A percentile compares a stretch with the other conserved stretches of the same genome.
phyloP scores from a whole-genome alignment of 2,113 vertebrate species.

The Gnathonemus echidnorhynchus region DNA sequence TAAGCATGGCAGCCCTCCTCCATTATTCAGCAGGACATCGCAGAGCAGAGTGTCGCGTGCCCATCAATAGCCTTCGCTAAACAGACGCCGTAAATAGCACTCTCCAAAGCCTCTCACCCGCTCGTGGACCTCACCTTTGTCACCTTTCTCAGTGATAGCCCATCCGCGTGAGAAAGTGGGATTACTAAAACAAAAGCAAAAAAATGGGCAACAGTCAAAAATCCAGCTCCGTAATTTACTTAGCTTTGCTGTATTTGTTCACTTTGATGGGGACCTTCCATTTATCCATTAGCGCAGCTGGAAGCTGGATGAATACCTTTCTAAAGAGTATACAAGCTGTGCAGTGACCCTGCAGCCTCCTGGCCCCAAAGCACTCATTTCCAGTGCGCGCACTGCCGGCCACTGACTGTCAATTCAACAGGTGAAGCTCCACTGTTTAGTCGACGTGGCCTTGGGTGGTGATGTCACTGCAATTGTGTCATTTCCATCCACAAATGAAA shows the following conservation, averaged over 20 bases:
- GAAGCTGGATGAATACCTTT: not conserved
- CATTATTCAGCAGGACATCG: slow-evolving; percentile 8
- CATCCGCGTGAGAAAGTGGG: not conserved
- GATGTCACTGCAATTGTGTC: not conserved
- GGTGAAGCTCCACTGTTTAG: not conserved
- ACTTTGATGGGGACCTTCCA: not conserved
- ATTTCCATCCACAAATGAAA: not conserved
- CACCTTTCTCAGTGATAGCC: not conserved
- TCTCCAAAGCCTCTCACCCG: not conserved
- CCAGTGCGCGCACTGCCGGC: not conserved
- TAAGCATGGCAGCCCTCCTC: not conserved
- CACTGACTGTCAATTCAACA: not conserved
- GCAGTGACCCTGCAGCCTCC: not conserved
- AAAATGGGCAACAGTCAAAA: not conserved
- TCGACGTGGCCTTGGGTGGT: not conserved
- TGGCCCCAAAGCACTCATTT: not conserved
- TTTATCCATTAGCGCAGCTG: not conserved
- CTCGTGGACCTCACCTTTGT: not conserved
- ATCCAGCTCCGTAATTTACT: not conserved
- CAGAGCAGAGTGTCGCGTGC: not conserved
- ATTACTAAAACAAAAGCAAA: not conserved
- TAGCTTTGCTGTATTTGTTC: not conserved
- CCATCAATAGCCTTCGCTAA: not conserved
- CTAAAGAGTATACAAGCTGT: not conserved
- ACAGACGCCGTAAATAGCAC: not conserved